Conservation (phyloP, 2,888 invertebrate species). For the Ochropleura leucogaster region DNA sequence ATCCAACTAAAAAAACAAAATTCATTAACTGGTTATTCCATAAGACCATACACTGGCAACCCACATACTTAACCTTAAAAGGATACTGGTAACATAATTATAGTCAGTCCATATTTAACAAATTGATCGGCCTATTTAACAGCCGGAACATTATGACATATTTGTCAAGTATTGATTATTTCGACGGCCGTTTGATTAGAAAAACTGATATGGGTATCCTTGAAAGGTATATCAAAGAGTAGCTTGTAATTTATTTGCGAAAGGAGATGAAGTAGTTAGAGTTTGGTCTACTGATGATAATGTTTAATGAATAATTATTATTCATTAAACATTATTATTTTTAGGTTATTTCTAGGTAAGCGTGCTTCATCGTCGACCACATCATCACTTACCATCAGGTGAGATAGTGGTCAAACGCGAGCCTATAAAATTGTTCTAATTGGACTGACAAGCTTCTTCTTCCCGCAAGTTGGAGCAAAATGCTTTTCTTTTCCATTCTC, state of each 20-base stretch:
- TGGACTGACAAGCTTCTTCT: not conserved
- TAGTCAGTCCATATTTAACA: slow-evolving; percentile 40
- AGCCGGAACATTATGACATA: slow-evolving; percentile 46
- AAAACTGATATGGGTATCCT: not conserved
- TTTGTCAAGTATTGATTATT: slow-evolving; percentile 32
- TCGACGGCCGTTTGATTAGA: not conserved
- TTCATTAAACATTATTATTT: too few relatives aligned
- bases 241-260: not conserved
- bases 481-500: not conserved
- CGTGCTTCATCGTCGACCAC: too few relatives aligned
- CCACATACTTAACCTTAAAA: slow-evolving; percentile 36
- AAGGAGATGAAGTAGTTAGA: not conserved
- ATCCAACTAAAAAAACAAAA: slow-evolving; percentile 16
- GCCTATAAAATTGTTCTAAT: too few relatives aligned
- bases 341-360: too few relatives aligned
- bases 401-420: too few relatives aligned
- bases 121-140: slow-evolving; percentile 33
- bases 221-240: not conserved
- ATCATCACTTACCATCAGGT: too few relatives aligned
- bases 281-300: not conserved
- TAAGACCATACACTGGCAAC: slow-evolving; percentile 32
- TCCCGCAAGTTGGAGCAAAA: not conserved
- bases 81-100: not conserved
- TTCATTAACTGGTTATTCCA: slow-evolving; percentile 29
- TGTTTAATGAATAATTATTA: too few relatives aligned